Percentiles rank a stretch among this genome's conserved stretches.
Evolutionary conservation across 2,888 invertebrate genomes (phyloP).

Genomic region (Epinotia demarniana): DNA sequence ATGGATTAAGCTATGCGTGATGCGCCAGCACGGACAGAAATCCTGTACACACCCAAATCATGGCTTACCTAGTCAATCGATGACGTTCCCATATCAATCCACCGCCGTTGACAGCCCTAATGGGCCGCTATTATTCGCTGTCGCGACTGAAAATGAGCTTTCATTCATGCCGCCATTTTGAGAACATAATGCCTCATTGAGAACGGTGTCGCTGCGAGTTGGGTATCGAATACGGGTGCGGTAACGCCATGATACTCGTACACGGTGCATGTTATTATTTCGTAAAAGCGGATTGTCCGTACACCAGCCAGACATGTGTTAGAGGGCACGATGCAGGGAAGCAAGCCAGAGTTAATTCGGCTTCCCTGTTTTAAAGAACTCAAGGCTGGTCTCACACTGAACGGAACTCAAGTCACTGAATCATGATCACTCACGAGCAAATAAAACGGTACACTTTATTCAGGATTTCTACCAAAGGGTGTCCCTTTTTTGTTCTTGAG

Average conservation of each 20-base stretch:
- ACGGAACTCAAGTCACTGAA: no score
- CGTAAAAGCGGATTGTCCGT: no score
- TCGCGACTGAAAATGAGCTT: constrained; percentile 23
- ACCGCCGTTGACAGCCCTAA: constrained; percentile 35
- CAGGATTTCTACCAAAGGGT: no score
- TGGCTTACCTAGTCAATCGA: constrained; percentile 36
- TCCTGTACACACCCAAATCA: constrained; percentile 7
- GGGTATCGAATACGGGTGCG: constrained; percentile 12
- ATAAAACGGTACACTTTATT: no score
- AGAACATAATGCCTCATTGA: constrained; percentile 19
- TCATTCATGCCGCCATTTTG: constrained; percentile 28
- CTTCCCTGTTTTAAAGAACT: no score
- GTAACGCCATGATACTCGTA: background rate
- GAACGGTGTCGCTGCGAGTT: background rate
- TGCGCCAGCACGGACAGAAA: background rate
- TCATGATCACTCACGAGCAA: no score
- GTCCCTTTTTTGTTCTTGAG: no score
- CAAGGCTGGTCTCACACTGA: no score
- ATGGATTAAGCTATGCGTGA: no score
- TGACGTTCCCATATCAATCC: constrained; percentile 43
- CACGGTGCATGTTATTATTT: background rate
- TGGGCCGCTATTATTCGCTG: constrained; percentile 35
- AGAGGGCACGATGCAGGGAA: no score
- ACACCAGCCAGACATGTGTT: no score
- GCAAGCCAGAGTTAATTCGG: no score